phyloP scores from a whole-genome alignment of 2,113 vertebrate genomes.

The Lamprologus sp. region DNA sequence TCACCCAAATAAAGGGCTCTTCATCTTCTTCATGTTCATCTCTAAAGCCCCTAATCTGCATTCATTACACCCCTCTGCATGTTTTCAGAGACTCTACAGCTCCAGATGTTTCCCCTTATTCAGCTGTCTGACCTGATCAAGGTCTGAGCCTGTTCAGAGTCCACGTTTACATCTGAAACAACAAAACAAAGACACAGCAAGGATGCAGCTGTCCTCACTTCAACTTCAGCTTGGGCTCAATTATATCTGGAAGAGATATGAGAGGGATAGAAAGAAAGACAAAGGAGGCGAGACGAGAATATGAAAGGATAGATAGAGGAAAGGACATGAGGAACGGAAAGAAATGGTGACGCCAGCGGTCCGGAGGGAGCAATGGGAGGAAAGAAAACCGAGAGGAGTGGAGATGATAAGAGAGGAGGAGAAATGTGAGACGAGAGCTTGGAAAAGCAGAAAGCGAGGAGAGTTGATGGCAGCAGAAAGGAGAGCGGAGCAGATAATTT shows the following conservation, averaged over 20 bases:
- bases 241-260: background rate
- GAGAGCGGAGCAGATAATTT: conserved; percentile 5
- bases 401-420: background rate
- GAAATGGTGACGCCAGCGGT: background rate
- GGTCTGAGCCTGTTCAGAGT: background rate
- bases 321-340: background rate
- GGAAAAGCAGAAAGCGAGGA: background rate
- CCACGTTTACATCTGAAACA: background rate
- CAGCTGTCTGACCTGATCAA: background rate
- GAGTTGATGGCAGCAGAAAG: conserved; percentile 2
- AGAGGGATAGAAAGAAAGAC: background rate
- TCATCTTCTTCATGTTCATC: background rate
- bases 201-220: background rate
- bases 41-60: background rate
- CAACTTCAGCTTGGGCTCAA: background rate
- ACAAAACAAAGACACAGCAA: background rate
- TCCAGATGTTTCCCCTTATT: background rate
- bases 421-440: background rate
- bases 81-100: background rate
- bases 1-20: background rate
- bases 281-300: background rate
- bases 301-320: background rate
- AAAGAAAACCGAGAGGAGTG: background rate
- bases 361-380: background rate
- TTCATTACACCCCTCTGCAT: background rate